Evolutionary conservation across 2,888 invertebrate genomes (phyloP).

Genomic region (Mayetiola destructor): DNA sequence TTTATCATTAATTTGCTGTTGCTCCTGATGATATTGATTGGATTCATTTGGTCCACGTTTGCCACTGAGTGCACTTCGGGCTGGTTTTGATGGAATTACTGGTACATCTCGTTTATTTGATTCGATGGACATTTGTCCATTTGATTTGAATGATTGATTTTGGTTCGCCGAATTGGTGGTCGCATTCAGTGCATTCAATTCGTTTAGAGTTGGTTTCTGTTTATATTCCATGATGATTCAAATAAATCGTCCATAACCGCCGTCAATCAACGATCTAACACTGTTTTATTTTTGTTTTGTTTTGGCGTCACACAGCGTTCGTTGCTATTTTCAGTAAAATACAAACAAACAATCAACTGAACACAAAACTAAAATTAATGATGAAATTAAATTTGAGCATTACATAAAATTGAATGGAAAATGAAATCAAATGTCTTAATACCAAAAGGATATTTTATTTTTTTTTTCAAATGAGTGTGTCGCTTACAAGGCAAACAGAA

Average conservation of each 20-base stretch:
- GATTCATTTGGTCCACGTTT: background rate
- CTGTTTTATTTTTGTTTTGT: too few relatives aligned
- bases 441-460: too few relatives aligned
- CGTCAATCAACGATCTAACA: too few relatives aligned
- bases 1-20: background rate
- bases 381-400: background rate
- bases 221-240: background rate
- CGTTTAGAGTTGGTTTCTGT: background rate
- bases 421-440: too few relatives aligned
- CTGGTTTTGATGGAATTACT: background rate
- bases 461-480: too few relatives aligned
- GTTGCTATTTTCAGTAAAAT: too few relatives aligned
- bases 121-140: background rate
- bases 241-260: slow-evolving; percentile 2
- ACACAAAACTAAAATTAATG: too few relatives aligned
- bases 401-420: too few relatives aligned
- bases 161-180: background rate
- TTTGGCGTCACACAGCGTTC: too few relatives aligned
- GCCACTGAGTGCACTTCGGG: background rate
- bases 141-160: background rate
- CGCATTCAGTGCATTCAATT: background rate
- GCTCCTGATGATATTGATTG: background rate
- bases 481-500: too few relatives aligned
- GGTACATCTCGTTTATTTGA: background rate
- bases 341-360: too few relatives aligned